phyloP scores from a whole-genome alignment of 2,113 vertebrate species.

The Cepphus grylle region DNA sequence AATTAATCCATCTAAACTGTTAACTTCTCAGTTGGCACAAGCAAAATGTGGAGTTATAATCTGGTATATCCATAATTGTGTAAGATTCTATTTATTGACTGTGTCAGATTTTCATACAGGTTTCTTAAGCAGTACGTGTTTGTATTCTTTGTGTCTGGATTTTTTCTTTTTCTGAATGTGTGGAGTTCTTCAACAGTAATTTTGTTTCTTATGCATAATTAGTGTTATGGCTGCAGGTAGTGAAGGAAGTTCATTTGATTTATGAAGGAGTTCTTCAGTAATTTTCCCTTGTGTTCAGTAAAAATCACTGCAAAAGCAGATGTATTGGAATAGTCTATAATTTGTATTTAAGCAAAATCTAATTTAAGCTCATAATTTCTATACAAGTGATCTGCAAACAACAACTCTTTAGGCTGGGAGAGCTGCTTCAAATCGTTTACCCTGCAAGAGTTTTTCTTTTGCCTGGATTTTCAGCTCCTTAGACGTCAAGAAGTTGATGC shows the following conservation, averaged over 20 bases:
- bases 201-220: conserved; percentile 55
- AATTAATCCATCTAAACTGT: neutral
- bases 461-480: neutral
- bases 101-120: conserved; percentile 17
- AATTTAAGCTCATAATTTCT: neutral
- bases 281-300: neutral
- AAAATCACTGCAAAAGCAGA: conserved; percentile 18
- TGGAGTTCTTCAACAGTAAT: conserved; percentile 11
- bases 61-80: neutral
- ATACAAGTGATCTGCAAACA: neutral
- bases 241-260: conserved; percentile 50
- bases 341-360: conserved; percentile 4
- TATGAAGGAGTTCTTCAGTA: neutral
- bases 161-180: neutral
- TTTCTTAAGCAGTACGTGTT: conserved; percentile 48
- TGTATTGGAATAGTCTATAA: neutral
- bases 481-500: neutral
- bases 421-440: neutral
- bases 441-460: neutral
- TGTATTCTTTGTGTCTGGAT: conserved; percentile 38
- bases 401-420: neutral
- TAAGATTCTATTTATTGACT: neutral
- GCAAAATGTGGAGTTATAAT: neutral
- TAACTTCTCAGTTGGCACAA: neutral
- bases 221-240: conserved; percentile 17